These are phyloP conservation scores for Margaritifera margaritifera DNA, from an alignment of 2,888 invertebrate species.

Conservation along the genomic window DNA sequence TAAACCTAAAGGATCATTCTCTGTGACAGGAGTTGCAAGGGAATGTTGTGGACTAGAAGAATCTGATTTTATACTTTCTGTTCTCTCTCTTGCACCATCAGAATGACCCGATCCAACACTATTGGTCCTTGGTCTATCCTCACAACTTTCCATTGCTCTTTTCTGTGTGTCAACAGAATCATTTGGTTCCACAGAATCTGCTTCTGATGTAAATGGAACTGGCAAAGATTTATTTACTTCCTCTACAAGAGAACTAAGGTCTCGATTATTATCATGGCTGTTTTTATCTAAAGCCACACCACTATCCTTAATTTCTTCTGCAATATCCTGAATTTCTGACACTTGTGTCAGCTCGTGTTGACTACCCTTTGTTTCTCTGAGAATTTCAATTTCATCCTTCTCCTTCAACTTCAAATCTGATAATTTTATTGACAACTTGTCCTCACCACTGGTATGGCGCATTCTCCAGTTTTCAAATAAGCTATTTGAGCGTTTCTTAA, in stretches of 20 bases:
- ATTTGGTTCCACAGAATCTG: background rate
- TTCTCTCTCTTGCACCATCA: constrained; percentile 6
- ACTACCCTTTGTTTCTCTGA: constrained; percentile 25
- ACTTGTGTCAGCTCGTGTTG: constrained; percentile 15
- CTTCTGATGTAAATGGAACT: background rate
- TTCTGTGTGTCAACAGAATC: background rate
- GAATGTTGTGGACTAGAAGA: constrained; percentile 45
- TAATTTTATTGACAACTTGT: constrained; percentile 33
- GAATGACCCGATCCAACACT: constrained; percentile 4
- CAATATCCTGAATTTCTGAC: constrained; percentile 28
- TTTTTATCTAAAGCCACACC: constrained; percentile 54
- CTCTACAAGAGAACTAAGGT: constrained; percentile 5
- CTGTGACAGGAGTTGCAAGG: constrained; percentile 86
- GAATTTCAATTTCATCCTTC: constrained; percentile 21
- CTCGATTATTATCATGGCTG: constrained; percentile 11
- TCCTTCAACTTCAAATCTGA: constrained; percentile 41
- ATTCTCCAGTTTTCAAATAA: constrained; percentile 54
- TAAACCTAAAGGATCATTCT: constrained; percentile 93
- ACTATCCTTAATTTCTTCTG: constrained; percentile 51
- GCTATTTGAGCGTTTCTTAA: constrained; percentile 57
- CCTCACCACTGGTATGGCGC: constrained; percentile 37
- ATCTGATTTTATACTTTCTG: constrained; percentile 29
- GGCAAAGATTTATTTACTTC: background rate
- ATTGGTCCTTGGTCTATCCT: background rate
- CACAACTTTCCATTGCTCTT: background rate